Base-by-base conservation (phyloP, 2,113 vertebrate genomes). In the Oryctolagus cuniculus region DNA sequence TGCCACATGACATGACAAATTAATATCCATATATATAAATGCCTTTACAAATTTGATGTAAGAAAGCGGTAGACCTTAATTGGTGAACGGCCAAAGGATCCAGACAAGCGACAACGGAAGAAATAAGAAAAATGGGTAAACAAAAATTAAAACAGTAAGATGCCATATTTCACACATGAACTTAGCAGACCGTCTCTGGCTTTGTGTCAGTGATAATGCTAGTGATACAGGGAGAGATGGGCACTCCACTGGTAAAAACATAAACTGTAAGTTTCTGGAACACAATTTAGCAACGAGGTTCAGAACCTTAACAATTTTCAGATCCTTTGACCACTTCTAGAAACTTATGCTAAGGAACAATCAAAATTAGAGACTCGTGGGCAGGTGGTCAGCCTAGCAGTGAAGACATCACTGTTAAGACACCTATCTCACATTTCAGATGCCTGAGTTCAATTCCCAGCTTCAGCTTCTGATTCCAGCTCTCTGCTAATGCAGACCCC, bases 71-170 rank as follows among this genome's bases (percentile, higher is more conserved):
- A 89, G 16, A 94, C 1, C 3, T 89, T 83, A 67, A 29, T 24
- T 82, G 69, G 67, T 73, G 70, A 85, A 81, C 64, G 13, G 51
- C 21, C 69, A 93, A 72, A 87, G 29, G 44, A 55, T 21, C 78
- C 38, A 95, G 51, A 86, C 2, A 79, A 89, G 44, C n/a, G 64
- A 92, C 64, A 58, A 93, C 81, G 80, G 31, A 88, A 5, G 22
- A 89, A 93, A 89, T 87, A 87, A 55, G 8, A 75, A 77, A 77
- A 86, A 53, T 12, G 75, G 93, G 58, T 77, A 82, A 79, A 86
- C 74, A 63, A 86, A 82, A 51, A 19, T 91, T 74, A 51, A 63
- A 88, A 53, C 11, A 80, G 36, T 61, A 34, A 94, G 58, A 74
- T 25, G 2, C 10, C 70, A 21, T 73, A 88, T 67, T 92, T 95